Conservation (phyloP, 1,140 invertebrate species). For the Megathymus violae region DNA sequence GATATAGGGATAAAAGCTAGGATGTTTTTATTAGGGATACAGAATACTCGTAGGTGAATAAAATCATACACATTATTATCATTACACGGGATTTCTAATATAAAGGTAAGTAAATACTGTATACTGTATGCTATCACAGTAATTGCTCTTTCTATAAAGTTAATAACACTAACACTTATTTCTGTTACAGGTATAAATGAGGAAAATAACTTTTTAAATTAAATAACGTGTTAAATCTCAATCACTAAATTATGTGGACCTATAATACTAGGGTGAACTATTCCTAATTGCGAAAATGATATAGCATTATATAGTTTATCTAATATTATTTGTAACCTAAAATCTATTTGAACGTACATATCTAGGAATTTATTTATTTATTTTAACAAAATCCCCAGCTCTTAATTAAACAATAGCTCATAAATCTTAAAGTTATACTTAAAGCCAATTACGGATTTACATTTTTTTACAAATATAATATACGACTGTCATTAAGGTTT, state of each 20-base stretch:
- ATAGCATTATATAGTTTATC: constrained; percentile 39
- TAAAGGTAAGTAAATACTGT: constrained; percentile 2
- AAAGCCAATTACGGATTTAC: too few species aligned
- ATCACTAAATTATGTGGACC: constrained; percentile 31
- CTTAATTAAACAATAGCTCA: too few species aligned
- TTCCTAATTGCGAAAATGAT: constrained; percentile 35
- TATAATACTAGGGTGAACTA: constrained; percentile 40
- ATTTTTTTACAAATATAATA: too few species aligned
- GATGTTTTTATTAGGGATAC: constrained; percentile 30
- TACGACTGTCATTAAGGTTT: too few species aligned
- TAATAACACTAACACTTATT: constrained; percentile 28
- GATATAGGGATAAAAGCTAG: constrained; percentile 27
- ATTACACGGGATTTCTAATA: background rate
- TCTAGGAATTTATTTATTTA: constrained; percentile 22
- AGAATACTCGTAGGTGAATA: constrained; percentile 31
- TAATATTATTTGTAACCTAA: constrained; percentile 37
- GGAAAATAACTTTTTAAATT: constrained; percentile 20
- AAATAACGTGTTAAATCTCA: too few species aligned
- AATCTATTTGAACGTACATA: constrained; percentile 34
- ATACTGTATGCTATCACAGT: background rate
- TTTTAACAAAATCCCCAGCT: too few species aligned
- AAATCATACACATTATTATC: constrained; percentile 17
- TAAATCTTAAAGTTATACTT: too few species aligned
- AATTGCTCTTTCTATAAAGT: constrained; percentile 13
- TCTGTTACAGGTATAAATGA: constrained; percentile 28